Conservation (phyloP, 2,113 vertebrate species). For the Misgurnus anguillicaudatus region DNA sequence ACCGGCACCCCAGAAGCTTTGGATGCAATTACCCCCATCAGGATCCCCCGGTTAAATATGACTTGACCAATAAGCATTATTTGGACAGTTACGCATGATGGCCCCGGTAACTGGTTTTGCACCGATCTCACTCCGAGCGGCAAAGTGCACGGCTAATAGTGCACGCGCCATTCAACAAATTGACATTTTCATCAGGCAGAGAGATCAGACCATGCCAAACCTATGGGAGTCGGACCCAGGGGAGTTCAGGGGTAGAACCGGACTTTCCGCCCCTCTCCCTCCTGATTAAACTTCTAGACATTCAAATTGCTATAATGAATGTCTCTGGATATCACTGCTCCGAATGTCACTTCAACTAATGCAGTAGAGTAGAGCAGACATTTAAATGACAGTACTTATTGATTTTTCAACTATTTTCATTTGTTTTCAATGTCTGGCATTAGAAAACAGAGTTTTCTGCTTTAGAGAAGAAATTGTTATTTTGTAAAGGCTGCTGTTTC, state of each 20-base stretch:
- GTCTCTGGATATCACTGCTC: not conserved
- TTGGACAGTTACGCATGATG: constrained; percentile 75
- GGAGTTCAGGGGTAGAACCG: constrained; percentile 15
- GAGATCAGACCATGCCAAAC: constrained; percentile 18
- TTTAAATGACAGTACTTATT: not conserved
- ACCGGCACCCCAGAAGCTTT: constrained; percentile 54
- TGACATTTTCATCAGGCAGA: constrained; percentile 61
- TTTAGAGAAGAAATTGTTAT: too few relatives aligned
- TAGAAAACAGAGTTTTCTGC: not conserved
- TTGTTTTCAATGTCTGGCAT: not conserved
- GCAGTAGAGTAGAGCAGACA: not conserved
- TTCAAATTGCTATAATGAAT: constrained; percentile 4
- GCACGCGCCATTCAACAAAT: constrained; percentile 61
- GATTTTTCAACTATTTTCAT: not conserved
- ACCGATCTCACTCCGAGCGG: constrained; percentile 65
- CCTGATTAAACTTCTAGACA: constrained; percentile 21
- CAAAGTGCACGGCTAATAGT: constrained; percentile 54
- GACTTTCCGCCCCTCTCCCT: constrained; percentile 23
- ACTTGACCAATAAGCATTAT: constrained; percentile 76
- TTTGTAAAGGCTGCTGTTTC: too few relatives aligned
- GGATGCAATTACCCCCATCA: constrained; percentile 74
- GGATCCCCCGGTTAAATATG: constrained; percentile 70
- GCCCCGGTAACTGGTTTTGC: constrained; percentile 75
- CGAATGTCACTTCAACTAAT: constrained; percentile 13
- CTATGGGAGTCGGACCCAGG: not conserved